A percentile compares a stretch with the other conserved stretches of the same genome.
These are phyloP conservation scores for Criorhina ranunculi DNA, from an alignment of 2,888 invertebrate species.

Conservation along the genomic window DNA sequence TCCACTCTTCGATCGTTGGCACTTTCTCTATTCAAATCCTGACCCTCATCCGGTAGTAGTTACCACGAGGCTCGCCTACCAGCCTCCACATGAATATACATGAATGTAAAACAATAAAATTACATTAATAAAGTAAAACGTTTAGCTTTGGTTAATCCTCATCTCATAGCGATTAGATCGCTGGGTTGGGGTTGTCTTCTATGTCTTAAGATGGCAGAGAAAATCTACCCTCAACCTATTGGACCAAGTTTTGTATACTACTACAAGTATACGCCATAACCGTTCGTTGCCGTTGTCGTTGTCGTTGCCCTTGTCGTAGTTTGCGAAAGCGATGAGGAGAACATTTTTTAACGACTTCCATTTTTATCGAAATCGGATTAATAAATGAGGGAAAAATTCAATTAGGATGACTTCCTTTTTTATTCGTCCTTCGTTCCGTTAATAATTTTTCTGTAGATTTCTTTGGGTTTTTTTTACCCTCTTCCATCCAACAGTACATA, in stretches of 20 bases:
- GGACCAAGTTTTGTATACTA: not conserved
- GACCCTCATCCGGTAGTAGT: constrained; percentile 39
- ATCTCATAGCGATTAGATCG: constrained; percentile 30
- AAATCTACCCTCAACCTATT: not conserved
- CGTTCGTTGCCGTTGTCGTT: not conserved
- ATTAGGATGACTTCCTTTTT: constrained; percentile 67
- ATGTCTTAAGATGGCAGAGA: not conserved
- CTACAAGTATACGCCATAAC: not conserved
- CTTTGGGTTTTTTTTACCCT: not conserved
- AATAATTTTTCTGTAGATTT: constrained; percentile 48
- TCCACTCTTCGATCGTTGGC: constrained; percentile 46
- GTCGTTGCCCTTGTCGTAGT: not conserved
- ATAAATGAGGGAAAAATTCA: constrained; percentile 71
- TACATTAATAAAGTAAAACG: constrained; percentile 71
- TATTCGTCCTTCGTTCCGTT: constrained; percentile 58
- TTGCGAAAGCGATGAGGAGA: constrained; percentile 33
- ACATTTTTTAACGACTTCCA: constrained; percentile 72
- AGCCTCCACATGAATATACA: constrained; percentile 55
- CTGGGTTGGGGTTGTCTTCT: not conserved
- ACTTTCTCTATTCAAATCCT: constrained; percentile 29
- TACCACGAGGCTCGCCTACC: not conserved
- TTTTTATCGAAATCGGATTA: constrained; percentile 73
- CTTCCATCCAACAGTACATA: not conserved
- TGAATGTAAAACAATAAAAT: constrained; percentile 72
- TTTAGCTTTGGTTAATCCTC: constrained; percentile 73